Evolutionary conservation across 1,140 invertebrate species (phyloP), one percentile per base, ranked within the genome.

Genomic region (Hycleus cichorii): DNA sequence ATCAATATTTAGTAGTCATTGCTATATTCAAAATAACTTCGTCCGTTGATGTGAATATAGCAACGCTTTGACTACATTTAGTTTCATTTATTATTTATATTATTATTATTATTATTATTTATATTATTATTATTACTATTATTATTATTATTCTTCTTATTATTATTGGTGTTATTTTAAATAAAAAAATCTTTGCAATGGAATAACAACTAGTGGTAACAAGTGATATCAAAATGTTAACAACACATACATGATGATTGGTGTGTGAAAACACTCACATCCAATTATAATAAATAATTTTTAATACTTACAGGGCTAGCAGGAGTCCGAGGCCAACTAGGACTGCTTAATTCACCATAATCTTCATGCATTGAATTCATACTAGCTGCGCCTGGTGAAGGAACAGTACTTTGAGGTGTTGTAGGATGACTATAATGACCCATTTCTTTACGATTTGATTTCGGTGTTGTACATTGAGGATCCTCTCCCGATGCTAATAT

Each of bases 321-420:
- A 65, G 91, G 89, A 64, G 92, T 91, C 65, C 91, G 81, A n/a
- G 40, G 83, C 89, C 89, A 91, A 69, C 88, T 85, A 57, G 92
- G 90, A 72, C 87, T 90, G 72, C 83, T 89, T 67, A 91, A 85
- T 74, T 92, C 91, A 12, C 85, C 82, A 78, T 93, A 94, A 69
- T 96, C 92, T 69, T 96, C 93, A 70, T 93, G 91, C 69, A 85
- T 81, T 5, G 89, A 90, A 71, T 89, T 85, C 79, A 86, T 87
- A 78, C 81, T 87, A 57, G 86, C 87, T 62, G 86, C 86, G 66
- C 88, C 87, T 49, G 91, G 92, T 55, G 92, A 90, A 42, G 86
- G 85, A 56, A 86, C 82, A 25, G 85, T 83, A 72, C 82, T 82
- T 66, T 84, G 81, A 39, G 87, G 85, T 65, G 86, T 88, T 40